Base-by-base conservation (phyloP, 1,140 invertebrate genomes). In the Drosophila persimilis region DNA sequence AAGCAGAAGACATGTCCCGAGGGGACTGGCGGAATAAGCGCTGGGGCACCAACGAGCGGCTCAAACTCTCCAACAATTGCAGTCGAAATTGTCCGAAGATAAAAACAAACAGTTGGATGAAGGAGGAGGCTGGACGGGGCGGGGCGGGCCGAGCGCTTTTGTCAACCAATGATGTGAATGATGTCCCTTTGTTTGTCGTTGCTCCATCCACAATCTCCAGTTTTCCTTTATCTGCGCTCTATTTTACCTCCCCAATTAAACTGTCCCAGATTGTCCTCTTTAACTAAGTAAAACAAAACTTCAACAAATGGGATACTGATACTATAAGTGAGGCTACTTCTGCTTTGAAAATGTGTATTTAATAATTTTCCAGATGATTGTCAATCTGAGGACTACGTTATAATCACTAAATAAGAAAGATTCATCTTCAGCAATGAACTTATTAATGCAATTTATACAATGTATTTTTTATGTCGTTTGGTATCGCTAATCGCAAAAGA, bases 11-110 rank as follows among this genome's bases (percentile, higher is more conserved):
- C 72, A 80, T 79, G 67, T 85, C 81, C 81, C 81, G 39, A 17
- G 80, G 65, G 80, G 59, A 55, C 51, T 26, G 26, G 24, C 47
- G 31, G 59, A 50, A 39, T 46, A 54, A 43, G 31, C n/a, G 50
- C 35, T 11, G 31, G n/a, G 11, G 17, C 26, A 48, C 56, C 35
- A n/a, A 31, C 24, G 46, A 54, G 31, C n/a, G 43, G 9, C 41
- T 15, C 24, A 65, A 45, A 54, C 71, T 74, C 61, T 55, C n/a
- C 44, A 66, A 77, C 78, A 73, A 85, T 77, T 80, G 73, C 60
- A 69, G 63, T 57, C 56, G 58, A 73, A 84, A 79, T 71, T 73
- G 72, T 76, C 48, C 51, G 72, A 24, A 84, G 74, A 78, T 67
- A 83, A 65, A 73, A 74, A 53, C 47, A 39, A 48, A 39, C 35